Evolutionary conservation across 2,113 vertebrate species (phyloP), one percentile per base, ranked within the genome.

Genomic region (Cisticola juncidis): DNA sequence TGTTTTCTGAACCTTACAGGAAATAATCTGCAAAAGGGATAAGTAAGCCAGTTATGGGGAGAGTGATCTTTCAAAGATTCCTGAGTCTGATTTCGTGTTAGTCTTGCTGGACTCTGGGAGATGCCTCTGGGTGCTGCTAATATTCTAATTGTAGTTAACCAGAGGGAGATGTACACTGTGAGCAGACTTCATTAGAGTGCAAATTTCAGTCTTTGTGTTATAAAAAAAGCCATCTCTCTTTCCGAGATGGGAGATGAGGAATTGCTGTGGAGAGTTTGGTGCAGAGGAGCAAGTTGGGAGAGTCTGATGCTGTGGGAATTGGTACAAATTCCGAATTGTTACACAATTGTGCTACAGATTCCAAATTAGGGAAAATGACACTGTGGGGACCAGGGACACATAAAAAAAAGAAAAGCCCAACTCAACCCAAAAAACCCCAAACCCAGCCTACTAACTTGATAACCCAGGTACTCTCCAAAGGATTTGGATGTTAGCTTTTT

Each of bases 401-500:
- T 26, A 29, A 31, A n/a, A 19, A 36, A 45, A 16, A 45, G 15
- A 8, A 3, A 44, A 13, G 12, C 9, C 18, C 48, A 56, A 53
- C 4, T 33, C 18, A 5, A 2, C 14, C 38, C 14, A 33, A 77
- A 21, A 2, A 0, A 0, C 12, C 35, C 35, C 31, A 50, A 51
- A 58, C 4, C 4, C 14, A 26, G 2, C 6, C 23, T 28, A 14
- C 8, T 26, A 11, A 17, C 19, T 45, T 33, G 10, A 10, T 61
- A 48, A 1, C 4, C 71, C 33, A 45, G 29, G 4, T 64, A n/a
- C 2, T 56, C 10, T 4, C 7, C 51, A 54, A 54, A 11, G 22
- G 1, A n/a, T 74, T 47, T 12, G 21, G 21, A 12, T 62, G 66
- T 12, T 15, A 17, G 17, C 22, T 13, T 28, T 64, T 42, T 38